Percentiles rank a stretch among this genome's conserved stretches.
phyloP scores from a whole-genome alignment of 2,888 invertebrate species.

The Pyrrhosoma nymphula region DNA sequence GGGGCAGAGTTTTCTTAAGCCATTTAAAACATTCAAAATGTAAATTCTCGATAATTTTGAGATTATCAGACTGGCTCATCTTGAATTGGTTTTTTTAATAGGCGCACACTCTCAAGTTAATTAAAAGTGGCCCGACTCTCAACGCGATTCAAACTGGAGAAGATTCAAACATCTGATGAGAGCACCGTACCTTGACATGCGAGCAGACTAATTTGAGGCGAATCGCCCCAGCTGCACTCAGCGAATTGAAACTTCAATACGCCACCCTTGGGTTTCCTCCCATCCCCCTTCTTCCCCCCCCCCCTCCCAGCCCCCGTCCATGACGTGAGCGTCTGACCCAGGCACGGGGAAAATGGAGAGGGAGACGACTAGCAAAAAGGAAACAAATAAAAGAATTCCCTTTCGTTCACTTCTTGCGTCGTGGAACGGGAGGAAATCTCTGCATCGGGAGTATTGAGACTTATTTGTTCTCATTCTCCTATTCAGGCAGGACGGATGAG shows the following conservation, averaged over 20 bases:
- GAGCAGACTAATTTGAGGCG: slow-evolving; percentile 4
- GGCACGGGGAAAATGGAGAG: not conserved
- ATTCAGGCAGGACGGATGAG: not conserved
- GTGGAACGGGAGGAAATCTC: not conserved
- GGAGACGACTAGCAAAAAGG: not conserved
- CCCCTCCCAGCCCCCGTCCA: not conserved
- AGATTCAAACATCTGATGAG: not conserved
- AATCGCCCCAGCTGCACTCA: slow-evolving; percentile 20
- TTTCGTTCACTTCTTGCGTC: not conserved
- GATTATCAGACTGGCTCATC: not conserved
- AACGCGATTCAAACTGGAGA: not conserved
- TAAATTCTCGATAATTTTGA: not conserved
- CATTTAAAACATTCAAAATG: not conserved
- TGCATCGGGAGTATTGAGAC: not conserved
- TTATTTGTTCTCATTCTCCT: not conserved
- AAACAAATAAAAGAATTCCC: not conserved
- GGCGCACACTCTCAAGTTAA: not conserved
- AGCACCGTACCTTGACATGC: not conserved
- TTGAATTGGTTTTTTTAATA: not conserved
- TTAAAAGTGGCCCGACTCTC: not conserved
- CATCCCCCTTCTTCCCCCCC: not conserved
- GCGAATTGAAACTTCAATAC: not conserved
- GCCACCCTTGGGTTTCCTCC: not conserved
- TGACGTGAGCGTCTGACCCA: not conserved
- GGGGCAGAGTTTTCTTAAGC: no score